phyloP scores from a whole-genome alignment of 2,888 invertebrate species.

The Cryptops parisi region DNA sequence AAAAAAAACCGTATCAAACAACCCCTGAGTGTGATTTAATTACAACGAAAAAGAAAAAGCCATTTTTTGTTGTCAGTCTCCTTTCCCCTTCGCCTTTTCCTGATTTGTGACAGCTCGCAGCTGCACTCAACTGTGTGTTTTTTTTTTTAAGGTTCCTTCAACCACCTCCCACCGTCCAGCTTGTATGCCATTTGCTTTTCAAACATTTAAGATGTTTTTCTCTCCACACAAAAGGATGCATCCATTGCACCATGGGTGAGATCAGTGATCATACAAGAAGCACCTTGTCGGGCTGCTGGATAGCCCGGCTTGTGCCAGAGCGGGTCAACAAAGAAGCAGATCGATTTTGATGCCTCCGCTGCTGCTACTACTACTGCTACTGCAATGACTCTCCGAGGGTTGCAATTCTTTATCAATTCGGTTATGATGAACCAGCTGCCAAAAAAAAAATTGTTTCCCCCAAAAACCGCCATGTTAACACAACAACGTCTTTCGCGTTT shows the following conservation, averaged over 20 bases:
- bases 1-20: no score
- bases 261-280: neutral
- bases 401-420: neutral
- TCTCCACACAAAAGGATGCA: neutral
- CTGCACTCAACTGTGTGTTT: no score
- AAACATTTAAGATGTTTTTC: constrained; percentile 2
- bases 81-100: neutral
- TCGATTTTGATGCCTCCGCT: neutral
- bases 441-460: neutral
- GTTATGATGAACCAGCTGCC: neutral
- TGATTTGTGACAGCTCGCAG: no score
- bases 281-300: neutral
- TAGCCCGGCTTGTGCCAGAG: neutral
- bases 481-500: no score
- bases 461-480: no score
- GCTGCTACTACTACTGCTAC: no score
- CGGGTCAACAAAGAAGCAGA: neutral
- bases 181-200: neutral
- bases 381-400: no score
- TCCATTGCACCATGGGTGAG: neutral
- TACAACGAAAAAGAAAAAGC: neutral
- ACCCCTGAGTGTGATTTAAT: no score
- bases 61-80: no score
- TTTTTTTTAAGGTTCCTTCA: no score
- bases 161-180: no score